Evolutionary conservation across 1,140 invertebrate genomes (phyloP).

Genomic region (Drosophila aff.): DNA sequence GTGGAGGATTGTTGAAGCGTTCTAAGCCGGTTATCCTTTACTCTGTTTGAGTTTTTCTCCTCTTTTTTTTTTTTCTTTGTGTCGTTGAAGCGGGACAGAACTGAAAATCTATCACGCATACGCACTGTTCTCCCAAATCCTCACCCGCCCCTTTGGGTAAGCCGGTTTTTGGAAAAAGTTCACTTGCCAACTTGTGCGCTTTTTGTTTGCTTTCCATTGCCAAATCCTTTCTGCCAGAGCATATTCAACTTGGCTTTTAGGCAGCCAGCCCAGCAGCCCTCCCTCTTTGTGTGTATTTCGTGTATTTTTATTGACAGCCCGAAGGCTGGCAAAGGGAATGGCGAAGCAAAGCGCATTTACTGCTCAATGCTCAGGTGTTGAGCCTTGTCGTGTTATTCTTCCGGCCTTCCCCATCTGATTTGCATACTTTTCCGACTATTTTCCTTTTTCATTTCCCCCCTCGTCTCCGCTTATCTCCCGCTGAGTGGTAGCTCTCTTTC

Average conservation of each 20-base stretch:
- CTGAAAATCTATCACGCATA: constrained; percentile 72
- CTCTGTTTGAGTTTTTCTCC: not conserved
- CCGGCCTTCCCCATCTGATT: constrained; percentile 49
- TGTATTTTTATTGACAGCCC: constrained; percentile 62
- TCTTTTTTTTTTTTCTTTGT: not conserved
- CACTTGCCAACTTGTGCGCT: constrained; percentile 63
- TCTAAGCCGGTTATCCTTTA: constrained; percentile 24
- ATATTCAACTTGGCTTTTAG: constrained; percentile 76
- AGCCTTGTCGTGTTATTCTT: constrained; percentile 67
- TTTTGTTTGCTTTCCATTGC: constrained; percentile 75
- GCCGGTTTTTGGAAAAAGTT: constrained; percentile 65
- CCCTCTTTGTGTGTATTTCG: constrained; percentile 23
- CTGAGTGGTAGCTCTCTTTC: constrained; percentile 48
- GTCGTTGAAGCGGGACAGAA: constrained; percentile 1
- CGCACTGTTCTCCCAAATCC: constrained; percentile 52
- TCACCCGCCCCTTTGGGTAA: constrained; percentile 33
- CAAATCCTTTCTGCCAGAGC: constrained; percentile 73
- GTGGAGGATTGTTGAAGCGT: constrained; percentile 15
- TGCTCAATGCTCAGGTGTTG: constrained; percentile 71
- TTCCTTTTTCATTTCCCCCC: constrained; percentile 50
- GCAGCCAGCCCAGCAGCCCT: constrained; percentile 20
- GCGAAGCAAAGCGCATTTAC: constrained; percentile 70
- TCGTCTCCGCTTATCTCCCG: constrained; percentile 53
- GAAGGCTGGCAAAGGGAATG: constrained; percentile 40
- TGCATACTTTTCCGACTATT: constrained; percentile 79